Evolutionary conservation across 1,140 invertebrate genomes (phyloP).

Genomic region (Hypsibius dujardini): DNA sequence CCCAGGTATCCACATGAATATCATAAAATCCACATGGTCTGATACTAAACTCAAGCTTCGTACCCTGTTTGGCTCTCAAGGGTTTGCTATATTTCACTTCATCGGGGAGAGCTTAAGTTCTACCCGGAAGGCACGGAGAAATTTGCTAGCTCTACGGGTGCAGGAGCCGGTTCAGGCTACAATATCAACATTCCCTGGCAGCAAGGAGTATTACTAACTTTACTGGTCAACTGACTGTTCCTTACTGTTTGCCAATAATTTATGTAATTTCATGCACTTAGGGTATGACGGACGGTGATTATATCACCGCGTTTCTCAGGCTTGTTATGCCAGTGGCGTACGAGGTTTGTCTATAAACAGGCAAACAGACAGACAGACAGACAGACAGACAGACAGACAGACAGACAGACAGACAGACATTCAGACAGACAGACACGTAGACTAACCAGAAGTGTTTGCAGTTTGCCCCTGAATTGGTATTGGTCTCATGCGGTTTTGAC

Average conservation of each 20-base stretch:
- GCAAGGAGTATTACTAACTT: slow-evolving; percentile 17
- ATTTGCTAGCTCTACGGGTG: slow-evolving; percentile 50
- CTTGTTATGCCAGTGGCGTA: slow-evolving; percentile 76
- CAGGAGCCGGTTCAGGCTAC: slow-evolving; percentile 50
- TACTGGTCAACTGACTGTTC: neutral
- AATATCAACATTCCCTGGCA: slow-evolving; percentile 85
- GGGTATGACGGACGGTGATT: slow-evolving; percentile 72
- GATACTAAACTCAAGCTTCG: slow-evolving; percentile 1
- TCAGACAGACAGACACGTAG: slow-evolving; percentile 17
- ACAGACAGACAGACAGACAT: no score
- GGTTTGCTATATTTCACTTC: slow-evolving; percentile 71
- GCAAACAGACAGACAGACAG: no score
- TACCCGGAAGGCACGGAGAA: slow-evolving; percentile 52
- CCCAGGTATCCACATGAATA: slow-evolving; percentile 29
- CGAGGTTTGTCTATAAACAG: slow-evolving; percentile 35
- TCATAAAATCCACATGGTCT: slow-evolving; percentile 17
- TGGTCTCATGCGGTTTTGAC: slow-evolving; percentile 87
- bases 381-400: no score
- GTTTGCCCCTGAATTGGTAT: slow-evolving; percentile 67
- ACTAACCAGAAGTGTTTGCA: slow-evolving; percentile 37
- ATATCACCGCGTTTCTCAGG: slow-evolving; percentile 66
- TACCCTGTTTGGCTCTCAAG: slow-evolving; percentile 29
- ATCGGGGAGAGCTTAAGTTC: slow-evolving; percentile 68
- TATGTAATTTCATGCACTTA: slow-evolving; percentile 35
- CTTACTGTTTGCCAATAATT: slow-evolving; percentile 8